Evolutionary conservation across 2,113 vertebrate species (phyloP), one percentile per base, ranked within the genome.

Genomic region (Tenrec ecaudatus): DNA sequence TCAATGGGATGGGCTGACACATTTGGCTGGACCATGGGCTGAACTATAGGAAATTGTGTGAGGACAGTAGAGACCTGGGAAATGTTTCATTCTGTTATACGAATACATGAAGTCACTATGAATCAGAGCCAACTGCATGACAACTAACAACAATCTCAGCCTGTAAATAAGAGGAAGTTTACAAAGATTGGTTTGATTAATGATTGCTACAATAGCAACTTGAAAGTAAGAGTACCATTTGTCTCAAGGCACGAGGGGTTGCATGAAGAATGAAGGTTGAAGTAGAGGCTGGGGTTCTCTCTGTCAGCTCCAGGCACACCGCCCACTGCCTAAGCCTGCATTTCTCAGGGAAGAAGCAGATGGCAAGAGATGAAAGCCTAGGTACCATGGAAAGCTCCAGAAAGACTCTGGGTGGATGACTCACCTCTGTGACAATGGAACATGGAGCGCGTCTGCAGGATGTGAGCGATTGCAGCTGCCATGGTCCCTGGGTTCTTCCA

Each of bases 301-400:
- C 64, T 31, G 0, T 57, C 36, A 17, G 40, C 29, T 92, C 25
- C 27, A 85, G 31, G 33, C 0, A 2, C 27, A 31, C 25, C 79
- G 29, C 25, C 27, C 29, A 27, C 38, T 62, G 25, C 38, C 38
- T 2, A 10, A 57, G 10, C 36, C 57, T 84, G 0, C 43, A 47
- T 79, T 88, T 87, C 27, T 38, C 40, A 36, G 33, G n/a, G 10
- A 92, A 29, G 17, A 95, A 85, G 94, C 76, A 81, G 87, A 84
- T 25, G 9, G 14, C 22, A n/a, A 88, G 69, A 93, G 14, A 27
- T 43, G 40, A 91, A 94, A 71, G 15, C 38, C 78, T 53, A 8
- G 31, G 69, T 33, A 22, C 38, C 36, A 14, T 10, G 64, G 85
- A 58, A 91, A 91, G 82, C 36, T 60, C 79, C 76, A 90, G 85